Percentiles rank a stretch among this genome's conserved stretches.
These are phyloP conservation scores for Odontomachus brunneus DNA, from an alignment of 1,140 invertebrate species.

Conservation along the genomic window DNA sequence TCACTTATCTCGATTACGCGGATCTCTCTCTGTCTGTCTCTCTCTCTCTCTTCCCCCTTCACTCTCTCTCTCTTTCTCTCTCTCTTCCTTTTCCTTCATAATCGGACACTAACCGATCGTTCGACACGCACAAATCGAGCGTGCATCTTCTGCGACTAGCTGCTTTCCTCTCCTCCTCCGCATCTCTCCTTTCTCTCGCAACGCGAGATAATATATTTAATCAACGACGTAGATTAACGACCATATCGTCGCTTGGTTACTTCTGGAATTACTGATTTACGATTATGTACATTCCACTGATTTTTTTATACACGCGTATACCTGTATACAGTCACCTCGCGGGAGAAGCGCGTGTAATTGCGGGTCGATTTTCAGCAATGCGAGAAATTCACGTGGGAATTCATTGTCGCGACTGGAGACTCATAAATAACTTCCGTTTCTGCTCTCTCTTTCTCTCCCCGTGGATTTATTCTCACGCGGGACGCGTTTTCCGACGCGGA, in stretches of 20 bases:
- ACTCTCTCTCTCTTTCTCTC: too few species aligned
- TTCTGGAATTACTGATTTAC: conserved; percentile 62
- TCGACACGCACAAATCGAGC: conserved; percentile 61
- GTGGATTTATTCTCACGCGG: too few species aligned
- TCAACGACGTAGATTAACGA: conserved; percentile 61
- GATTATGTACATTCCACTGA: conserved; percentile 48
- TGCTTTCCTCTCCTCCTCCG: too few species aligned
- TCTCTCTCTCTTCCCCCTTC: conserved; percentile 21
- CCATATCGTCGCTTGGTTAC: not conserved
- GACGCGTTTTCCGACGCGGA: too few species aligned
- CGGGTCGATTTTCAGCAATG: not conserved
- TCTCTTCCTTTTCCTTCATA: conserved; percentile 54
- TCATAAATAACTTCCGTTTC: too few species aligned
- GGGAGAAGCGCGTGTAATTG: not conserved
- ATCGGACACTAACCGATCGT: conserved; percentile 69
- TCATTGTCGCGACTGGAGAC: too few species aligned
- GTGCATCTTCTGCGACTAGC: conserved; percentile 48
- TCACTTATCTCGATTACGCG: conserved; percentile 71
- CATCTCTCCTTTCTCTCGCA: not conserved
- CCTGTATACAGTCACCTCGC: not conserved
- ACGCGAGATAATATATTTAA: conserved; percentile 63
- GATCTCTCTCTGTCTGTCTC: not conserved
- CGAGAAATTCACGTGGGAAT: not conserved
- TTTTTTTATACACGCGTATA: conserved; percentile 27
- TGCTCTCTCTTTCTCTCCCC: too few species aligned